These are phyloP conservation scores for Petrocephalus sullivani DNA, from an alignment of 2,797 vertebrate species.

Conservation along the genomic window DNA sequence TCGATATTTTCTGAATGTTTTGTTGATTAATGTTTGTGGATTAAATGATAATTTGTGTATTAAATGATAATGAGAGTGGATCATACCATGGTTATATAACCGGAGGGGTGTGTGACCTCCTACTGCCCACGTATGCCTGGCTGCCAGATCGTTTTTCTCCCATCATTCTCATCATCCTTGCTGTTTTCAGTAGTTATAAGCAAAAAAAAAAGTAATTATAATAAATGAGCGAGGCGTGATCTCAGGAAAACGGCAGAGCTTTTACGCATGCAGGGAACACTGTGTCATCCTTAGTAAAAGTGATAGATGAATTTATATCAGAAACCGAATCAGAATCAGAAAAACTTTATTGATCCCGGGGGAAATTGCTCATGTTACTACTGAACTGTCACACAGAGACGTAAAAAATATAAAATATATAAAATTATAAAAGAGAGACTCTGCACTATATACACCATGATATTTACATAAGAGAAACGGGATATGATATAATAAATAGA, in stretches of 20 bases:
- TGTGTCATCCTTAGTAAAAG: background rate
- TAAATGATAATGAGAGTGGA: background rate
- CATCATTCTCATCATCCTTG: constrained; percentile 20
- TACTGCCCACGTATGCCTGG: background rate
- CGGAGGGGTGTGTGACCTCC: background rate
- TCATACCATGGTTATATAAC: background rate
- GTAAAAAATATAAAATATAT: too few relatives aligned
- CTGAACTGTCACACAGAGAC: too few relatives aligned
- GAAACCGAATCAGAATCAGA: too few relatives aligned
- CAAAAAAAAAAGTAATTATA: constrained; percentile 52
- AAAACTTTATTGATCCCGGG: too few relatives aligned
- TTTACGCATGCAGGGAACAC: constrained; percentile 26
- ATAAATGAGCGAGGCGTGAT: constrained; percentile 30
- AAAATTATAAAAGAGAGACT: too few relatives aligned
- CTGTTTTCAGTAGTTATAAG: constrained; percentile 52
- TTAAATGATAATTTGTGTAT: background rate
- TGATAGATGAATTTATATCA: background rate
- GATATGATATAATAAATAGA: too few relatives aligned
- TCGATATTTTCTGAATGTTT: background rate
- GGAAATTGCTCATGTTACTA: too few relatives aligned
- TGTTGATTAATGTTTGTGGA: background rate
- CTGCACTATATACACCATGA: too few relatives aligned
- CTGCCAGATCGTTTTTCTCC: background rate
- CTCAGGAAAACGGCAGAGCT: background rate
- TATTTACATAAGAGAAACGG: too few relatives aligned